A percentile compares a stretch with the other conserved stretches of the same genome.
phyloP scores from a whole-genome alignment of 2,113 vertebrate species.

The Heterochromis multidens region DNA sequence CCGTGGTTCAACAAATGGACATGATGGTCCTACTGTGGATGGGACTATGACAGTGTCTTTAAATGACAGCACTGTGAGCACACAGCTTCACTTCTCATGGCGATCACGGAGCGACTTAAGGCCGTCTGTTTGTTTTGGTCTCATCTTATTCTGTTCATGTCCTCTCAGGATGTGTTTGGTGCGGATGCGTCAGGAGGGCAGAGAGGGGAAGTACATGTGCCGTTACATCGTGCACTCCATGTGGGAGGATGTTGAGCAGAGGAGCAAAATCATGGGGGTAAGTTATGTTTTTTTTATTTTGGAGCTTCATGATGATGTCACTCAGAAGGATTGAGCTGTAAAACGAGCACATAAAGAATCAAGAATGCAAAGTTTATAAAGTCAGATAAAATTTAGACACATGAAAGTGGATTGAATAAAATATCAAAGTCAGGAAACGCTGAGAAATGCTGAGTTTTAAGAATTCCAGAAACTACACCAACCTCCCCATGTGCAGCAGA shows the following conservation, averaged over 20 bases:
- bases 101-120: background rate
- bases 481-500: background rate
- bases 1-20: no score
- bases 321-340: no score
- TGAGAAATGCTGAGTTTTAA: no score
- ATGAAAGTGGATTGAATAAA: background rate
- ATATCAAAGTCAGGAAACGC: no score
- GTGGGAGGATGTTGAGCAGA: conserved; percentile 97
- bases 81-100: background rate
- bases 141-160: background rate
- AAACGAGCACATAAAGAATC: no score
- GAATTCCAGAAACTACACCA: background rate
- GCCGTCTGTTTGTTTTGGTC: fast-evolving
- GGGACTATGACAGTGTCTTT: fast-evolving
- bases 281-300: conserved; percentile 50
- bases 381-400: background rate
- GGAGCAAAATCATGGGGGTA: conserved; percentile 96
- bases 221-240: conserved; percentile 95
- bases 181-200: conserved; percentile 93
- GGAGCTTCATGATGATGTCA: background rate
- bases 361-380: no score
- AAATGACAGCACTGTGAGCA: background rate
- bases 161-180: conserved; percentile 93
- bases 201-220: conserved; percentile 95
- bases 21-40: background rate